Percentiles rank a stretch among this genome's conserved stretches.
Conservation (phyloP, 2,888 invertebrate genomes). For the Cenopis cana region DNA sequence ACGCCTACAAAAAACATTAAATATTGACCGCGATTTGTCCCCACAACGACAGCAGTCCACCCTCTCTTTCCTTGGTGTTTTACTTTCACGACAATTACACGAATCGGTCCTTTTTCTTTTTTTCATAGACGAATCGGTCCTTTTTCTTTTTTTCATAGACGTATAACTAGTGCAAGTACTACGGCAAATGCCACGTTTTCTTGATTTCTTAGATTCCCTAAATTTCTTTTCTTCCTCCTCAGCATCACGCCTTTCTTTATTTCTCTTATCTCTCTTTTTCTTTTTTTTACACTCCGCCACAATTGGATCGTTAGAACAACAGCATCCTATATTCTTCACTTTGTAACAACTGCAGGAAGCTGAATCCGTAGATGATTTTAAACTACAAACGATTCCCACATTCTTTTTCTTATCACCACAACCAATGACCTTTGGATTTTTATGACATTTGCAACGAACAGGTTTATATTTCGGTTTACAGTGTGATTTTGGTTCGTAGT, state of each 20-base stretch:
- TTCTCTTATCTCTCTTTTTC: too few relatives aligned
- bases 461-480: conserved; percentile 14
- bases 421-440: conserved; percentile 5
- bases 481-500: conserved; percentile 2
- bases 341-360: neutral
- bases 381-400: neutral
- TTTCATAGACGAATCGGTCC: neutral
- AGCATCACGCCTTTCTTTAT: too few relatives aligned
- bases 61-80: neutral
- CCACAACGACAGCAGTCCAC: neutral
- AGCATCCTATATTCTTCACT: conserved; percentile 6
- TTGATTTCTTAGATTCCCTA: neutral
- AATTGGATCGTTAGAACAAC: conserved; percentile 12
- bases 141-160: too few relatives aligned
- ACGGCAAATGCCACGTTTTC: neutral
- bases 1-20: neutral
- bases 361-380: neutral
- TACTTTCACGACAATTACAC: neutral
- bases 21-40: neutral
- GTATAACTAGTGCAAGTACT: too few relatives aligned
- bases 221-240: too few relatives aligned
- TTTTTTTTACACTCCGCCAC: neutral
- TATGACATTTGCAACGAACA: neutral
- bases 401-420: conserved; percentile 1
- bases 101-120: neutral